Base-by-base conservation (phyloP, 92 coral and sea anemone species). In the Anthopleura xanthogrammica region DNA sequence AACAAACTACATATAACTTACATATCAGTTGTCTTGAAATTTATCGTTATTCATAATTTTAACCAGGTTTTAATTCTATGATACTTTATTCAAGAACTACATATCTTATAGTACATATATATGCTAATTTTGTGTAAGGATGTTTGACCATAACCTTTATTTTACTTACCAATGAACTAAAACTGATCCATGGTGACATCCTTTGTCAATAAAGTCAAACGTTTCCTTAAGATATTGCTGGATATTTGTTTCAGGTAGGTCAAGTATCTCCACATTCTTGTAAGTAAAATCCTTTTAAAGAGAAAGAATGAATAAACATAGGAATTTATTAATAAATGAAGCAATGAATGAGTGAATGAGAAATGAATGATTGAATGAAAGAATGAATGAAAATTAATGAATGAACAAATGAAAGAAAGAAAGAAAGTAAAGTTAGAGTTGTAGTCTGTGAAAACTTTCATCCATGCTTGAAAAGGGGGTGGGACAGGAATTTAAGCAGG, bases 151-250 rank as follows among this genome's bases (percentile, higher is more conserved):
- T 46, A 46, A 5, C 5, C 9, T 5, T 46, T 46, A 46, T 4
- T 46, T 46, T 46, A 46, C 96, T 85, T 91, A 95, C 98, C 98
- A 95, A 87, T 95, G 98, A 72, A 97, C 93, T 16, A 97, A 92
- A 52, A 90, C 88, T 23, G 89, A 88, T 16, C 98, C 98, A 80
- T 72, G 64, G 42, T 36, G 60, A 22, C 77, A 72, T 41, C 94
- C 97, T 77, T 57, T 74, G 6, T 86, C 77, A 60, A 97, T 94
- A 72, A 94, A 97, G 41, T 93, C 80, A 79, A 97, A 94, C 80
- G 92, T 71, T 65, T 89, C 89, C 29, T 87, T 76, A 79, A 94
- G 91, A 87, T 90, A 83, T 50, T 46, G 79, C 52, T 83, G 72
- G 11, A 97, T 92, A 40, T 89, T 77, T 60, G 94, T 91, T 55